phyloP scores from a whole-genome alignment of 2,113 vertebrate genomes.

The Odontophorus gujanensis region DNA sequence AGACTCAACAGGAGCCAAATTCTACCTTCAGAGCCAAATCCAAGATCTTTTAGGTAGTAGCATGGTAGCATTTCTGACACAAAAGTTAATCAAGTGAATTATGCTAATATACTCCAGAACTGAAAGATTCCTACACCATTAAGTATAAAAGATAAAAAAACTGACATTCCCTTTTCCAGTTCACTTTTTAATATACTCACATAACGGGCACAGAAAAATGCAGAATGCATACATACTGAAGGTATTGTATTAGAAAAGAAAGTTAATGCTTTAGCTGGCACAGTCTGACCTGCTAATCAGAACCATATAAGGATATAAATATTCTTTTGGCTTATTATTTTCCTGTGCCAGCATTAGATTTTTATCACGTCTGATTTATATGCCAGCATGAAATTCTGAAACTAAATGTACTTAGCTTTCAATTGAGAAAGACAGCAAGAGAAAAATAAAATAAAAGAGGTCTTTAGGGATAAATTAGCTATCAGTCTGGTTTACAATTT shows the following conservation, averaged over 20 bases:
- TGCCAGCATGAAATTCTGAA: not conserved
- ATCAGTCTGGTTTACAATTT: not conserved
- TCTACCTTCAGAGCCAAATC: not conserved
- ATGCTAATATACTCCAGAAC: not conserved
- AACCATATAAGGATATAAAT: not conserved
- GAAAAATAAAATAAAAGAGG: not conserved
- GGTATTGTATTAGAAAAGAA: not conserved
- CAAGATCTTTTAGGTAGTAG: not conserved
- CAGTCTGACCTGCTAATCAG: not conserved
- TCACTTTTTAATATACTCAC: not conserved
- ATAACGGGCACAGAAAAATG: not conserved
- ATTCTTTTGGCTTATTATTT: not conserved
- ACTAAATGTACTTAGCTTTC: not conserved
- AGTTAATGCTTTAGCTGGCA: not conserved
- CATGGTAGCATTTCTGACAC: not conserved
- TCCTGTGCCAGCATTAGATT: not conserved
- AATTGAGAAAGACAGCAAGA: not conserved
- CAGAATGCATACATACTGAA: not conserved
- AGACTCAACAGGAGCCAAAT: not conserved
- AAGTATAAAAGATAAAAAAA: not conserved
- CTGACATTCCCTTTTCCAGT: not conserved
- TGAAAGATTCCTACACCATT: not conserved
- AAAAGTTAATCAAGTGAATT: not conserved
- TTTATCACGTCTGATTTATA: not conserved
- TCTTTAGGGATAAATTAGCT: not conserved